Evolutionary conservation across 2,113 vertebrate species (phyloP).

Genomic region (Pelvicachromis taeniatus): DNA sequence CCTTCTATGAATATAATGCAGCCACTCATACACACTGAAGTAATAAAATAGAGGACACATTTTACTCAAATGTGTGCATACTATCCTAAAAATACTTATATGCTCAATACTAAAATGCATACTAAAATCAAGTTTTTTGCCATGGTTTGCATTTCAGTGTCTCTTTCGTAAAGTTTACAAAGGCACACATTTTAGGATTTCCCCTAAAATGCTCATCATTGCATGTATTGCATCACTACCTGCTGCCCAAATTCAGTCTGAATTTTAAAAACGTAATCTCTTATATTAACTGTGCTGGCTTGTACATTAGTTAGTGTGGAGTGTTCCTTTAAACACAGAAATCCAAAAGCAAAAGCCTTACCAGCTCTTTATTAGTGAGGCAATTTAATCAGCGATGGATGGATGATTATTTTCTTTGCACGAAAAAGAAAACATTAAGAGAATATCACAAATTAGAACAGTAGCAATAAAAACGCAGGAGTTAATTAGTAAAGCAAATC

Average conservation of each 20-base stretch:
- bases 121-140: not conserved
- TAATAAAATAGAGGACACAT: not conserved
- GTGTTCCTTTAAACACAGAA: not conserved
- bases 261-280: not conserved
- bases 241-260: not conserved
- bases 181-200: not conserved
- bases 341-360: not conserved
- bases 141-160: not conserved
- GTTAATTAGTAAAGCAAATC: slow-evolving; percentile 4
- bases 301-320: not conserved
- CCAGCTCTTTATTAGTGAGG: not conserved
- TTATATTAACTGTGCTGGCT: not conserved
- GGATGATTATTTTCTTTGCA: not conserved
- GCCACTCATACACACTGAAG: not conserved
- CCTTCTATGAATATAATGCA: not conserved
- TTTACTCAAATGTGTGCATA: not conserved
- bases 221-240: not conserved
- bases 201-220: not conserved
- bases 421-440: not conserved
- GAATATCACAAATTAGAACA: not conserved
- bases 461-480: not conserved
- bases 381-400: not conserved
- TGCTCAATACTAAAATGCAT: not conserved
- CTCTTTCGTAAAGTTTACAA: not conserved
- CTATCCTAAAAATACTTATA: not conserved